Conservation (phyloP, 92 coral and sea anemone species). For the Bergia puertoricense region DNA sequence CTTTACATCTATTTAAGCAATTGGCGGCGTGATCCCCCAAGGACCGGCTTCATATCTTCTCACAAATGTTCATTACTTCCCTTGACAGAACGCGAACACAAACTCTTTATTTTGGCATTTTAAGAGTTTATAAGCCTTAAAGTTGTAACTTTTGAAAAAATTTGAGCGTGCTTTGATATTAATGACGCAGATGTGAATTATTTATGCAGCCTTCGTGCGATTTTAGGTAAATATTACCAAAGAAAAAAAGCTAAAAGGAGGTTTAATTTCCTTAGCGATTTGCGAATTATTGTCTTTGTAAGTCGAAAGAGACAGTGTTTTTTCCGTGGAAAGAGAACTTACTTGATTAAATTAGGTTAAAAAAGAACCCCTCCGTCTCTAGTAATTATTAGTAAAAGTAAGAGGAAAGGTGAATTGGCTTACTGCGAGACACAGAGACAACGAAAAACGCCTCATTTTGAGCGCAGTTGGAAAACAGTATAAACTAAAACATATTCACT, state of each 20-base stretch:
- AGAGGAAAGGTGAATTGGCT: not conserved
- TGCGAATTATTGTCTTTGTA: slow-evolving; percentile 9
- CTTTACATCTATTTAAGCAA: slow-evolving; percentile 38
- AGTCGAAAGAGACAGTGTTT: slow-evolving; percentile 7
- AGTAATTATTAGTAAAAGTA: slow-evolving; percentile 14
- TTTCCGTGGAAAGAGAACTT: slow-evolving; percentile 3
- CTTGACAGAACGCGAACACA: slow-evolving; percentile 12
- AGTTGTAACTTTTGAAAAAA: slow-evolving; percentile 30
- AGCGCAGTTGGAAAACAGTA: slow-evolving; percentile 22
- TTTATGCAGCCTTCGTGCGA: slow-evolving; percentile 25
- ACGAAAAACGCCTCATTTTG: slow-evolving; percentile 18
- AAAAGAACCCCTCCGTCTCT: not conserved
- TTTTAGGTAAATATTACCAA: slow-evolving; percentile 28
- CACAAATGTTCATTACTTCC: slow-evolving; percentile 29
- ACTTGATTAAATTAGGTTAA: slow-evolving; percentile 2
- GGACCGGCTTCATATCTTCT: not conserved
- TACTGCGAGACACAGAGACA: slow-evolving; percentile 23
- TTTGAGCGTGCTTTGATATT: slow-evolving; percentile 27
- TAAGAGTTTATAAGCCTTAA: slow-evolving; percentile 3
- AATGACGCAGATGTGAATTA: slow-evolving; percentile 17
- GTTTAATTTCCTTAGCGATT: slow-evolving; percentile 29
- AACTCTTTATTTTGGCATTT: slow-evolving; percentile 4
- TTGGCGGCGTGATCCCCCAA: slow-evolving; percentile 24
- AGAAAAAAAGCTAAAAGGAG: slow-evolving; percentile 7
- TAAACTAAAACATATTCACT: slow-evolving; percentile 20